Evolutionary conservation across 53 echinoderm and acorn worm species (phyloP), one percentile per base, ranked within the genome.

Genomic region (Antedon mediterranea): DNA sequence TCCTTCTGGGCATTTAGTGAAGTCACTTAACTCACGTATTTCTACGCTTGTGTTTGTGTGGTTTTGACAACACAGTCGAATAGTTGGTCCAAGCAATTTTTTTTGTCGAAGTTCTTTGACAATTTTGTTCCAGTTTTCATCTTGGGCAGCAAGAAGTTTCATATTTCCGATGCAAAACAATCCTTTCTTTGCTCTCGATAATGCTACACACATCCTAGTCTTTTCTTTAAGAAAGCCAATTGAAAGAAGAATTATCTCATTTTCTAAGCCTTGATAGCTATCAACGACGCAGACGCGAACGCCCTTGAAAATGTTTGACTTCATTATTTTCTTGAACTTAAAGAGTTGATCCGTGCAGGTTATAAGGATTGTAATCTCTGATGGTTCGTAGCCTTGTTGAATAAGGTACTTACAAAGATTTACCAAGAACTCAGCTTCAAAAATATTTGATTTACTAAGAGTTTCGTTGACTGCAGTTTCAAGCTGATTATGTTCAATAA

Each of bases 151-250:
- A 11, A 94, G 79, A 7, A 73, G 73, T 28, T 82, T 44, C 32
- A 97, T 87, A 71, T 97, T 97, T 29, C 92, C 89, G 14, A 97
- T 87, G 43, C 86, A 92, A 71, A 79, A 97, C 32, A 97, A 82
- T 30, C 92, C 89, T 75, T 42, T 89, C 76, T 75, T 85, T 32
- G 89, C 89, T 72, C 85, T 44, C 29, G 76, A 76, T 6, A 89
- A 76, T n/a, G 79, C 85, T 43, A 72, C 74, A n/a, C 76, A 37
- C 6, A 89, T 73, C 57, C 85, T 41, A 29, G 77, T 86, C 30
- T 82, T 79, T 13, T 37, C 44, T 26, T 85, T 86, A 0, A 85
- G 43, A 72, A 82, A 83, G 0, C 89, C 89, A 29, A 79, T 82
- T 20, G 85, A 82, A 31, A 89, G 85, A 30, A 89, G 72, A 42